Conservation (phyloP, 2,113 vertebrate genomes). For the Atherinomorus stipes region DNA sequence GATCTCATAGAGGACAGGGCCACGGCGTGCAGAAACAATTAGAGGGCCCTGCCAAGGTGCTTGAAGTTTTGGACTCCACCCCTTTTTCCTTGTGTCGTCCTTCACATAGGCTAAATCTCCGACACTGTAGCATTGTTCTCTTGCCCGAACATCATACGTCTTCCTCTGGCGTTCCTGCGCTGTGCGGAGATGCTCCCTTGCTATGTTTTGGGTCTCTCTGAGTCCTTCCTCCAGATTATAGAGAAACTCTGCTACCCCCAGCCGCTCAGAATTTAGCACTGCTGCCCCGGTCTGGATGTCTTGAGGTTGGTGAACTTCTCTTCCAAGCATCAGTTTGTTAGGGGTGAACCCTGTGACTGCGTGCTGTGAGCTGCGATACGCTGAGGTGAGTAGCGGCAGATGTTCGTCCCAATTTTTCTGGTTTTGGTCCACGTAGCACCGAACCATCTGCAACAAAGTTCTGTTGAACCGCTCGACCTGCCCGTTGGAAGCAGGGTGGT, state of each 20-base stretch:
- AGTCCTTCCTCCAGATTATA: not conserved
- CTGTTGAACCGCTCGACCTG: not conserved
- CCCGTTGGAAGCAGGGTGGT: not conserved
- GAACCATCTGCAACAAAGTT: not conserved
- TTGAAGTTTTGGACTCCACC: too few species aligned
- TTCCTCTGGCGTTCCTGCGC: not conserved
- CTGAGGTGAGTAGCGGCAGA: not conserved
- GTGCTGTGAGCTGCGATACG: not conserved
- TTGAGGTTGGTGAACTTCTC: not conserved
- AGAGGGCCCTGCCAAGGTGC: too few species aligned
- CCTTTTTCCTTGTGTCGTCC: not conserved
- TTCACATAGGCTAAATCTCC: not conserved
- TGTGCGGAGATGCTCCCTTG: not conserved
- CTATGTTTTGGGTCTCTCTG: not conserved
- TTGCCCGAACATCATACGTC: not conserved
- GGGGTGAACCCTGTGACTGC: not conserved
- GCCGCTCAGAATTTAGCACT: not conserved
- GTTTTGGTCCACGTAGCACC: not conserved
- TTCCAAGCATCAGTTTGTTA: not conserved
- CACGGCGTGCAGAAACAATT: too few species aligned
- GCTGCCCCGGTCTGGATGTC: not conserved
- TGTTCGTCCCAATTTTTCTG: slow-evolving; percentile 1
- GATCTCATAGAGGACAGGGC: not conserved
- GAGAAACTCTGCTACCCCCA: not conserved
- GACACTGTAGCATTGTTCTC: not conserved